These are phyloP conservation scores for Astyanax mexicanus DNA, from an alignment of 2,797 vertebrate species.

Conservation along the genomic window DNA sequence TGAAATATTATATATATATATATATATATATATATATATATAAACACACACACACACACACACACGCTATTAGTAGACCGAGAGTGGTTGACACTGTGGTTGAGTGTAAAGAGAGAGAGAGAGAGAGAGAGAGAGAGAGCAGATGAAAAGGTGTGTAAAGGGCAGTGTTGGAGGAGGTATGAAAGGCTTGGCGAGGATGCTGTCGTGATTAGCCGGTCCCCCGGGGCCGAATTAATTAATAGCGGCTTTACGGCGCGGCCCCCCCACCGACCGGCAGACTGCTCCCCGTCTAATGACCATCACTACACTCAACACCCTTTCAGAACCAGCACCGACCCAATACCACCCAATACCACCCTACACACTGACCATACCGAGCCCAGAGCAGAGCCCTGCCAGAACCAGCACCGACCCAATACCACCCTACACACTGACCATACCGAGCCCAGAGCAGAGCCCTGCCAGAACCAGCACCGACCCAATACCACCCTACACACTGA, in stretches of 20 bases:
- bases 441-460: no score
- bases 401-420: no score
- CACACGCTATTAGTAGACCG: no score
- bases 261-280: conserved; percentile 46
- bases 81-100: no score
- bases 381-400: no score
- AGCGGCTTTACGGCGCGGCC: conserved; percentile 57
- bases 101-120: conserved; percentile 4
- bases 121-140: conserved; percentile 44
- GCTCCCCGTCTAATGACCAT: conserved; percentile 51
- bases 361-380: no score
- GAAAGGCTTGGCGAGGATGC: conserved; percentile 45
- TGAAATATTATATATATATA: no score
- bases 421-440: no score
- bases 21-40: no score
- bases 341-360: conserved; percentile 61
- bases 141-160: conserved; percentile 63
- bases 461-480: no score
- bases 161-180: conserved; percentile 57
- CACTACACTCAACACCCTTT: conserved; percentile 58
- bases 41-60: no score
- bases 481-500: no score
- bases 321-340: conserved; percentile 47
- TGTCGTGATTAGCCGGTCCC: conserved; percentile 52
- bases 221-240: conserved; percentile 65